A percentile compares a stretch with the other conserved stretches of the same genome.
These are phyloP conservation scores for Lasioglossum lativentre DNA, from an alignment of 2,888 invertebrate genomes.

Conservation along the genomic window DNA sequence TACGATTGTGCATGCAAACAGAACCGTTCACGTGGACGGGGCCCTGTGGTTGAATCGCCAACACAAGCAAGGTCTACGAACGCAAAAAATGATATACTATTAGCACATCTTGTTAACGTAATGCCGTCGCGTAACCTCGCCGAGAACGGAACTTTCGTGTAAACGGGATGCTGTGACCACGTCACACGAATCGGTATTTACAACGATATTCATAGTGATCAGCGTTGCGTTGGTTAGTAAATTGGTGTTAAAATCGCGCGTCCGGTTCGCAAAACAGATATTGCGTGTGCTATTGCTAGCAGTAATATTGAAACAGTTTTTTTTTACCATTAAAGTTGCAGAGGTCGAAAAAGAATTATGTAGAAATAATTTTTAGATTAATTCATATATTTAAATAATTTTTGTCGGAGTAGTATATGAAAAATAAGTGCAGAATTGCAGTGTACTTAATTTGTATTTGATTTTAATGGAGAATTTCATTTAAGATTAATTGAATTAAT, in stretches of 20 bases:
- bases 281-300: neutral
- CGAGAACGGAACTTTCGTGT: neutral
- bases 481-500: neutral
- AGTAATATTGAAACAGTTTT: neutral
- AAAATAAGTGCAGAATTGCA: neutral
- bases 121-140: neutral
- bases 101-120: constrained; percentile 7
- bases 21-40: neutral
- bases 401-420: neutral
- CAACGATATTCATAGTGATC: neutral
- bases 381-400: neutral
- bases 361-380: neutral
- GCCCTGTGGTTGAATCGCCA: neutral
- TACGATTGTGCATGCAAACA: constrained; percentile 38
- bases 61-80: neutral
- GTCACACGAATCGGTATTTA: neutral
- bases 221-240: constrained; percentile 1
- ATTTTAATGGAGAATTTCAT: neutral
- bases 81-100: constrained; percentile 12
- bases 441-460: too few relatives aligned
- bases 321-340: neutral
- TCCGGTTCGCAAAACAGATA: neutral
- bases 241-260: neutral
- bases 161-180: neutral
- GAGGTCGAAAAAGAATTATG: neutral